Base-by-base conservation (phyloP, 2,888 invertebrate genomes). In the Drosophila colorata region DNA sequence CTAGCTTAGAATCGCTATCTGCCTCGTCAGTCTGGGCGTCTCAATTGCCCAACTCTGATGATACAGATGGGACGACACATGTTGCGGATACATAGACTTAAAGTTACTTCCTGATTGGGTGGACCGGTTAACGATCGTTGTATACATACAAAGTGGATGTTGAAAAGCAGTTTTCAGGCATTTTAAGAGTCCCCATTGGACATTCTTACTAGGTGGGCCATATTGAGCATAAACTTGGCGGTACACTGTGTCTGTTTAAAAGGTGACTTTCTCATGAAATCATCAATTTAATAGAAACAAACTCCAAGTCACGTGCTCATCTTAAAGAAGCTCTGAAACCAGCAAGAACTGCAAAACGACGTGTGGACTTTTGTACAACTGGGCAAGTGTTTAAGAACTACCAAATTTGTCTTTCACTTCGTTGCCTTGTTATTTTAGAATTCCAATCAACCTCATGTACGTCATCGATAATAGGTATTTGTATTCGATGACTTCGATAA, bases 51-150 rank as follows among this genome's bases (percentile, higher is more conserved):
- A 40, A 47, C 40, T 57, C 43, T 47, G 59, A 65, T 59, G 43
- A 52, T 53, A 48, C 33, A 53, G 49, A 46, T 37, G 48, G 63
- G 71, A 65, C 79, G 78, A 73, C 84, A 80, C 83, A 78, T 84
- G 81, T 83, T 74, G 66, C 67, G 55, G 64, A 77, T 74, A 64
- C 69, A 74, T 75, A 65, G 78, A 72, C 75, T 72, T 77, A 75
- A 85, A 83, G 72, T 83, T 73, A 88, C 88, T 88, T 88, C 88
- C 88, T 88, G 88, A 89, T 88, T 86, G 77, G 77, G 23, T 38
- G 28, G 58, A 74, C 68, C 73, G 67, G 61, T 56, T 60, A 28
- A 52, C 56, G 33, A 28, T 9, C 28, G 28, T 9, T 28, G 28
- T 28, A 2, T 8, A 28, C 28, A 28, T 28, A 28, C 28, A 28